phyloP scores from a whole-genome alignment of 2,113 vertebrate genomes.

The Pituophis catenifer region DNA sequence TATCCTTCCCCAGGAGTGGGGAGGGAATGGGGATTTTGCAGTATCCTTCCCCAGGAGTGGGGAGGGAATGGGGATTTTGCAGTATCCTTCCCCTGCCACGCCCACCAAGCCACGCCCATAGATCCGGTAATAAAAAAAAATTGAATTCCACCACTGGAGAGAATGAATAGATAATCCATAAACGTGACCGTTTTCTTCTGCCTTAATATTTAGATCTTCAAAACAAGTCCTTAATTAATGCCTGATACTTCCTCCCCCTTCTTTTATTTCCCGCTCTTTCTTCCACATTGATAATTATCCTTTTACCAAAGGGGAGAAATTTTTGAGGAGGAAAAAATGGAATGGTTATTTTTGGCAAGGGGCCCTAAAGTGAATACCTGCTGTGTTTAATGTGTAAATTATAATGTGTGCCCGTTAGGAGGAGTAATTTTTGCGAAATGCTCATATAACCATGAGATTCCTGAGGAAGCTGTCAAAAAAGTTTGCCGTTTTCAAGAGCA shows the following conservation, averaged over 20 bases:
- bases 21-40: too few species aligned
- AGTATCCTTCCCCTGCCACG: too few species aligned
- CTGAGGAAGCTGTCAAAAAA: slow-evolving; percentile 62
- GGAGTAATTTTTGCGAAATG: slow-evolving; percentile 59
- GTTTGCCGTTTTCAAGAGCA: slow-evolving; percentile 51
- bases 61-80: too few species aligned
- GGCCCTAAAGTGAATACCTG: slow-evolving; percentile 65
- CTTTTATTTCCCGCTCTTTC: slow-evolving; percentile 46
- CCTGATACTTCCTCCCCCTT: slow-evolving; percentile 46
- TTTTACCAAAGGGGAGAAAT: slow-evolving; percentile 61
- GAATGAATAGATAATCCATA: not conserved
- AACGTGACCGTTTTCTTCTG: slow-evolving; percentile 37
- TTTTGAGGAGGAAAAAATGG: slow-evolving; percentile 18
- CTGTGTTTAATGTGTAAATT: slow-evolving; percentile 71
- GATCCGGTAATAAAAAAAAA: too few species aligned
- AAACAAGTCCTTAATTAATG: slow-evolving; percentile 18
- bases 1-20: too few species aligned
- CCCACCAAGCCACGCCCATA: too few species aligned
- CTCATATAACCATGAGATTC: slow-evolving; percentile 54
- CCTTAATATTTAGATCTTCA: slow-evolving; percentile 47
- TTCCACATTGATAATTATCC: slow-evolving; percentile 67
- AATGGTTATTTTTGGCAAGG: slow-evolving; percentile 68
- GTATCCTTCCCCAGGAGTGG: too few species aligned
- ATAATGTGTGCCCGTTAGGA: slow-evolving; percentile 61
- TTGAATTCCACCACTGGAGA: too few species aligned